Evolutionary conservation across 1,140 invertebrate genomes (phyloP).

Genomic region (Riptortus pedestris): DNA sequence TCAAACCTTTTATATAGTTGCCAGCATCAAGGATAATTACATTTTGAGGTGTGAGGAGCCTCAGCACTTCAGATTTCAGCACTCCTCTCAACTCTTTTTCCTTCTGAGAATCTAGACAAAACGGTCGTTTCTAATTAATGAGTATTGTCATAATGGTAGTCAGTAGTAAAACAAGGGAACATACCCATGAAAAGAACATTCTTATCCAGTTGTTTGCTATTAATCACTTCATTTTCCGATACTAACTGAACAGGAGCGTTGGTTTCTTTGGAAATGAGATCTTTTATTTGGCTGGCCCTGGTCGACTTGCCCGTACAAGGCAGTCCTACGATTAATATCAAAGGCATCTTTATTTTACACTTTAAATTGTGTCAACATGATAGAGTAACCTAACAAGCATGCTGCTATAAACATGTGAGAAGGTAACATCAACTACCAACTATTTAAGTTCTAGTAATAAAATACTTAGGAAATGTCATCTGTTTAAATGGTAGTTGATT

Average conservation of each 20-base stretch:
- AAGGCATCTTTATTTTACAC: too few relatives aligned
- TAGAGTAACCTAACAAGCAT: too few relatives aligned
- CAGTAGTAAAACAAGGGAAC: background rate
- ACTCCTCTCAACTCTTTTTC: constrained; percentile 79
- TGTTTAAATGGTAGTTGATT: too few relatives aligned
- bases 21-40: constrained; percentile 83
- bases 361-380: too few relatives aligned
- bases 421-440: too few relatives aligned
- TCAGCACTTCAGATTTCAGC: constrained; percentile 73
- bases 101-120: constrained; percentile 55
- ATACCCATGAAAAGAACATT: constrained; percentile 24
- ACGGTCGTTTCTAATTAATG: background rate
- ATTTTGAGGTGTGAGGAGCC: constrained; percentile 61
- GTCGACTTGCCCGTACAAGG: constrained; percentile 27
- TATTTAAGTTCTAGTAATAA: too few relatives aligned
- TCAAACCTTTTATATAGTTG: constrained; percentile 90
- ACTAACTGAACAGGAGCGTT: constrained; percentile 23
- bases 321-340: constrained; percentile 27
- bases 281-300: constrained; percentile 25
- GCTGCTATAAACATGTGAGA: background rate
- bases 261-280: constrained; percentile 12
- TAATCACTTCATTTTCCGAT: constrained; percentile 29
- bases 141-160: background rate
- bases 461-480: too few relatives aligned
- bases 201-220: constrained; percentile 23